These are phyloP conservation scores for Neolamprologus ventralis DNA, from an alignment of 2,113 vertebrate genomes.

Conservation along the genomic window DNA sequence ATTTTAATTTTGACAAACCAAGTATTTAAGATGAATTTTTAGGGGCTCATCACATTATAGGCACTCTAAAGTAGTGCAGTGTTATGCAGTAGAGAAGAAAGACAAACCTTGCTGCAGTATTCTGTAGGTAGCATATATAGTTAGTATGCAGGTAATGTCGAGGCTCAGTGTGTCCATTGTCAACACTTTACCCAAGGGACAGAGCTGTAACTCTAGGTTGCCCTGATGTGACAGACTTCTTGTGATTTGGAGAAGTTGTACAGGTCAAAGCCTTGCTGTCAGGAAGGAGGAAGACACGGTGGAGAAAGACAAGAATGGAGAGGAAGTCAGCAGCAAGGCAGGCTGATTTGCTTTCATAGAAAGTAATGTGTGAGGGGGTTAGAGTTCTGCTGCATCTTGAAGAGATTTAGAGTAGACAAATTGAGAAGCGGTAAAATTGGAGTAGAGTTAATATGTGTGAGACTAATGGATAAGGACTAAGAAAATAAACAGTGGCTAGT, in stretches of 20 bases:
- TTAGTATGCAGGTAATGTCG: conserved; percentile 18
- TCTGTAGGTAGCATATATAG: neutral
- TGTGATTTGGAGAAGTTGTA: neutral
- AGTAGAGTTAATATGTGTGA: neutral
- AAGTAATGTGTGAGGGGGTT: neutral
- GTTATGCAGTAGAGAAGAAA: neutral
- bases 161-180: neutral
- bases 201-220: neutral
- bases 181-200: conserved; percentile 1
- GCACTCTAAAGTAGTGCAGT: neutral
- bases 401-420: neutral
- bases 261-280: conserved; percentile 9
- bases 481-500: neutral
- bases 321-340: neutral
- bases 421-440: neutral
- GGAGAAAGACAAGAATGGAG: neutral
- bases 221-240: conserved; percentile 7
- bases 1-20: neutral
- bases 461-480: neutral
- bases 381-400: neutral
- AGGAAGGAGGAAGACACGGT: neutral
- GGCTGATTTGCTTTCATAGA: neutral
- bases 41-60: neutral
- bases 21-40: neutral
- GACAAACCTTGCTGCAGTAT: neutral